These are phyloP conservation scores for Cheilosia impressa DNA, from an alignment of 2,888 invertebrate genomes.

Conservation along the genomic window DNA sequence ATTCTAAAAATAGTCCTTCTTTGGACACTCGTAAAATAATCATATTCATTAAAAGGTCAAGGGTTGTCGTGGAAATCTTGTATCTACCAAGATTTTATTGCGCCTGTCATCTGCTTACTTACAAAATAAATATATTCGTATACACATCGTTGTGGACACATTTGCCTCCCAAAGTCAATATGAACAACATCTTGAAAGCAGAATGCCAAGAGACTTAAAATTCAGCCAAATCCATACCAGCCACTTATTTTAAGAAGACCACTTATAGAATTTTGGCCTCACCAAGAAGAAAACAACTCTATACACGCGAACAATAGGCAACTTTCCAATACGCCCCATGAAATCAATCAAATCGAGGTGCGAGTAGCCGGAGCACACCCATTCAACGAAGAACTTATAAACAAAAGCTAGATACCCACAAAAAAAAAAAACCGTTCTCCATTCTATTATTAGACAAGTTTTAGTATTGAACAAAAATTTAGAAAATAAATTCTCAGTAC, in stretches of 20 bases:
- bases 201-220: not conserved
- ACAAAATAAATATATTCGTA: too few species aligned
- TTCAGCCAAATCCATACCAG: constrained; percentile 1
- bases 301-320: constrained; percentile 64
- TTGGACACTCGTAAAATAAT: too few species aligned
- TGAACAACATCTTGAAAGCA: not conserved
- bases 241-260: constrained; percentile 14
- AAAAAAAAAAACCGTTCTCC: constrained; percentile 9
- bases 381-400: constrained; percentile 7
- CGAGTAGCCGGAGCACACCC: constrained; percentile 8
- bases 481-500: not conserved
- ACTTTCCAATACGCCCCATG: constrained; percentile 55
- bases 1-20: too few species aligned
- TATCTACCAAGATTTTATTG: too few species aligned
- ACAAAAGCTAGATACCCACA: not conserved
- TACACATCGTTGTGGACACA: too few species aligned
- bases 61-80: too few species aligned
- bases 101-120: too few species aligned
- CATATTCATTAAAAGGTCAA: too few species aligned
- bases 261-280: constrained; percentile 1
- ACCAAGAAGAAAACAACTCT: not conserved
- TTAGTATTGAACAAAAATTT: constrained; percentile 1
- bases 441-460: constrained; percentile 32
- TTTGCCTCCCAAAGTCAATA: not conserved
- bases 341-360: constrained; percentile 44